Conservation (phyloP, 2,797 vertebrate species). For the Anabas testudineus region DNA sequence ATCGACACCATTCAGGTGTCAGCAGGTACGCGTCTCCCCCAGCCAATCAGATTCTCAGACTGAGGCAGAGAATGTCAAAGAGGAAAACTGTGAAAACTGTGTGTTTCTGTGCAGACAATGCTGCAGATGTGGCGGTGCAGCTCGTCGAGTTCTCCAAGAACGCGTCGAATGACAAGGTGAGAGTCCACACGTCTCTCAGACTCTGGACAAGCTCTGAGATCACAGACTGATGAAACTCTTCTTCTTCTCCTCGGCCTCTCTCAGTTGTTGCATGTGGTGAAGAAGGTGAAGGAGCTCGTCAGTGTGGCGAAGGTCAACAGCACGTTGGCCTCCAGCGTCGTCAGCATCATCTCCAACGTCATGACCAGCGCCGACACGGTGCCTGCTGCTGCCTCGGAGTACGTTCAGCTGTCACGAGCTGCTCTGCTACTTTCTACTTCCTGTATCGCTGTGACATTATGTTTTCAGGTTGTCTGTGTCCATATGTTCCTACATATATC, state of each 20-base stretch:
- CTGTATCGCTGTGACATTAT: no score
- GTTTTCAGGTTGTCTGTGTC: no score
- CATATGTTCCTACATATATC: no score
- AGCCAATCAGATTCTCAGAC: constrained; percentile 6
- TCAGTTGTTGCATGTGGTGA: constrained; percentile 88
- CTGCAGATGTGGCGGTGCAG: constrained; percentile 89
- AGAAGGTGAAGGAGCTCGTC: constrained; percentile 91
- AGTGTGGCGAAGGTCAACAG: constrained; percentile 90
- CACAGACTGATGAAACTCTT: not conserved
- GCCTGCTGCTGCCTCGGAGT: constrained; percentile 86
- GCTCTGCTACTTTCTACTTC: no score
- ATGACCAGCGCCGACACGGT: constrained; percentile 87
- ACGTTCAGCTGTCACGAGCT: constrained; percentile 49
- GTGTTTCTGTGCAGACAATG: constrained; percentile 83
- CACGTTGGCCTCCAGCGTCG: constrained; percentile 88
- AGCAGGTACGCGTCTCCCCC: constrained; percentile 70
- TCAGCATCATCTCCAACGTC: constrained; percentile 97
- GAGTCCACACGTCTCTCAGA: not conserved
- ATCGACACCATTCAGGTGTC: constrained; percentile 81
- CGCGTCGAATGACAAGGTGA: constrained; percentile 88
- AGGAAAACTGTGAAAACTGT: not conserved
- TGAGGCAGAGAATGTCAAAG: no score
- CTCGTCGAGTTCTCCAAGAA: constrained; percentile 89
- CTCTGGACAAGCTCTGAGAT: not conserved
- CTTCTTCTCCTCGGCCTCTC: not conserved